Percentiles rank a stretch among this genome's conserved stretches.
Evolutionary conservation across 2,888 invertebrate species (phyloP).

Genomic region (Pecten maximus): DNA sequence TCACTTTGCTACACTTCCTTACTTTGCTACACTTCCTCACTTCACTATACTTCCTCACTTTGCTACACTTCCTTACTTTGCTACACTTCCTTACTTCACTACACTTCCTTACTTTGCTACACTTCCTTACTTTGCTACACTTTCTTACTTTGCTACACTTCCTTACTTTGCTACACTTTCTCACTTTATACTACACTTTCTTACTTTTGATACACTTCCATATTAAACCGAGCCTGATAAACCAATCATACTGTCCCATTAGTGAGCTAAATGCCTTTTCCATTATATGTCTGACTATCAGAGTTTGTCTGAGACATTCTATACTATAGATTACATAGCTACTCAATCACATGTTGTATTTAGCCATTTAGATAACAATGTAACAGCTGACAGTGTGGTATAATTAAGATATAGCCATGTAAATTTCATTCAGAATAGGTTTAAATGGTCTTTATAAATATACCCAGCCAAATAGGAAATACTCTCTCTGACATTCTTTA

Average conservation of each 20-base stretch:
- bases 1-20: no score
- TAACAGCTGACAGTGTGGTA: constrained; percentile 6
- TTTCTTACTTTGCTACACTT: no score
- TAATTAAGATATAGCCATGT: background rate
- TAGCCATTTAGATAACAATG: background rate
- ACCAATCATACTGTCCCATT: background rate
- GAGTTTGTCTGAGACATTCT: background rate
- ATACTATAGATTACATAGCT: background rate
- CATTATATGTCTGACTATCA: background rate
- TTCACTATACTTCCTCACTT: no score
- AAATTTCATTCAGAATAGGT: background rate
- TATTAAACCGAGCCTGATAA: background rate
- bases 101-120: no score
- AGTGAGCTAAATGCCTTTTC: background rate
- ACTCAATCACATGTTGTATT: background rate
- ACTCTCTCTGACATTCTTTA: background rate
- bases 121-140: no score
- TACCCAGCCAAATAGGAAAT: background rate
- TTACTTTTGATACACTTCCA: background rate
- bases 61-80: no score
- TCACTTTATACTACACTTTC: background rate
- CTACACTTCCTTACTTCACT: no score
- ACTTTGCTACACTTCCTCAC: no score
- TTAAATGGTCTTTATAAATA: no score
- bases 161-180: no score